Base-by-base conservation (phyloP, 1,140 invertebrate genomes). In the Microplitis demolitor region DNA sequence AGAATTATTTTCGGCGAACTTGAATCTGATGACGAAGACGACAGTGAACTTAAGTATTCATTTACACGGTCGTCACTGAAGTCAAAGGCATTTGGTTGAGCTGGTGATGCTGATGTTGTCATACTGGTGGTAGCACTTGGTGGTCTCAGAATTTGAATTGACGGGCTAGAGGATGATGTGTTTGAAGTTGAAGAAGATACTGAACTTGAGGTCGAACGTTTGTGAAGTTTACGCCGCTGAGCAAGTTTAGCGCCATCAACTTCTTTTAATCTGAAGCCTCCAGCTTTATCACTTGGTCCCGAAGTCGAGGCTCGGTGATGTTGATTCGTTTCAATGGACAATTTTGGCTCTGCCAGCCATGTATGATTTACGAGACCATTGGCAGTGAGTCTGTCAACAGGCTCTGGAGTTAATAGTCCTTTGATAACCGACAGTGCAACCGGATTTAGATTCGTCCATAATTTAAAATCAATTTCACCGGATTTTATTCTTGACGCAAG, bases 341-440 rank as follows among this genome's bases (percentile, higher is more conserved):
- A 24, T 9, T 16, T 16, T 33, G 66, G 31, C 78, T 80, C 87
- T 73, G 64, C 83, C 77, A 95, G 70, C 94, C 95, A 96, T 4
- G 89, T 84, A 79, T 92, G 91, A 5, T 85, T 82, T 0, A 89
- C 81, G 1, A 96, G 84, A 54, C 93, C 90, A 11, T 78, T 76
- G 82, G 96, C 91, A 34, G 90, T 91, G 4, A 96, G 83, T 69
- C 96, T 87, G 77, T 91, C 89, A 24, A 84, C 87, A 0, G 95
- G 93, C 79, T 97, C 93, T 1, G 96, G 92, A 0, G 93, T 94
- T 31, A 98, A 84, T 31, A 98, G 87, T 85, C 92, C 90, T 85
- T 89, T 89, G 13, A 95, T 93, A 1, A 97, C 89, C 31, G 90
- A 87, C 85, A 96, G 96, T 9, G 94, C 95, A 71, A 90, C 87